Conservation (phyloP, 2,797 vertebrate genomes). For the Helicolenus hilgendorfi region DNA sequence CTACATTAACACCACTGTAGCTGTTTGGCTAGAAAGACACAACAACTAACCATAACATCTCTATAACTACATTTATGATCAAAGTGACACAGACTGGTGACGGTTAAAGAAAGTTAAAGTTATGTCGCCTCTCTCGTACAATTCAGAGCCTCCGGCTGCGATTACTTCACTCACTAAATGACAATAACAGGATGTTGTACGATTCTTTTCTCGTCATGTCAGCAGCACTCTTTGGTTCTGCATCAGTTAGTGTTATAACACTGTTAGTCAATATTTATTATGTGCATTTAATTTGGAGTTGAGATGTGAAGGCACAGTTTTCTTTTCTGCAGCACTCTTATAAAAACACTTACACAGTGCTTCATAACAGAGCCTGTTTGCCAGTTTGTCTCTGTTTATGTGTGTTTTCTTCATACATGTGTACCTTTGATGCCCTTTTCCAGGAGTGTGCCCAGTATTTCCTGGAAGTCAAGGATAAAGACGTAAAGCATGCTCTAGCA, state of each 20-base stretch:
- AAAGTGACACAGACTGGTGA: no score
- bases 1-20: no score
- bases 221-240: neutral
- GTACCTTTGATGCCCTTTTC: conserved; percentile 14
- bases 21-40: no score
- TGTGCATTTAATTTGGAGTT: neutral
- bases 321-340: neutral
- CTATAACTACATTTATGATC: no score
- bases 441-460: conserved; percentile 99
- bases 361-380: neutral
- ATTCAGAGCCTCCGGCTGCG: no score
- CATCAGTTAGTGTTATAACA: neutral
- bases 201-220: neutral
- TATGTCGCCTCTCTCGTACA: no score
- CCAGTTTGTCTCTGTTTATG: neutral
- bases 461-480: conserved; percentile 99
- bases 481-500: conserved; percentile 98
- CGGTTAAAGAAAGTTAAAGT: no score
- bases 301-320: neutral
- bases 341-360: neutral
- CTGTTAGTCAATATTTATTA: neutral
- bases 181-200: neutral
- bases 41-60: no score
- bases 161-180: neutral
- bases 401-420: neutral